Evolutionary conservation across 2,797 vertebrate genomes (phyloP), one percentile per base, ranked within the genome.

Genomic region (Lagorchestes hirsutus): DNA sequence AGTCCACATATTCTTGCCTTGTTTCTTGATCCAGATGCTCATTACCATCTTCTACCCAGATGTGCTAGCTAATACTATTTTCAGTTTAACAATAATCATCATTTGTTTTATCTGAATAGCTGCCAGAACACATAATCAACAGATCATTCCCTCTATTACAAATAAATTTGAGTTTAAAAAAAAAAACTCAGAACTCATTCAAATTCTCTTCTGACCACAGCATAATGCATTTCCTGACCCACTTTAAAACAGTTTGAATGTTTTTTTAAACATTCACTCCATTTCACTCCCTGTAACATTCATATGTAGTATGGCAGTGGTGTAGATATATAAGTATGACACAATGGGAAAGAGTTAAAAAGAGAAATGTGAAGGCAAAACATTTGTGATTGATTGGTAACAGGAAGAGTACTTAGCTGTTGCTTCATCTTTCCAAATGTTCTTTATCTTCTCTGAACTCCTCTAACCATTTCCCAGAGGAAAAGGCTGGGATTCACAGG

Each of bases 91-190:
- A 82, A 82, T 46, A 11, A 11, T 10, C 27, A 14, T 29, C 11
- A 59, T 67, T 0, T 67, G 14, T 93, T 90, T 91, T 46, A 34
- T 93, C 56, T 59, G 2, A 93, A 55, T 82, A 27, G 29, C 91
- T 93, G 55, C 54, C 58, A 91, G 18, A 40, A 91, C 67, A 59
- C 94, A 50, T 62, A 91, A 40, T 82, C 67, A 55, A 90, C 91
- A 90, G 6, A 55, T 16, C 18, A 57, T 28, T 67, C 90, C 18
- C 6, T 90, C 92, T 3, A 52, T 55, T 54, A 29, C 4, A 54
- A 82, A 55, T 67, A 59, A 91, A 92, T 93, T 67, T 90, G 92
- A 67, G 91, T 91, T 92, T 62, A n/a, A 27, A 9, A 58, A 92
- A 54, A 50, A 4, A 22, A 8, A 2, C 2, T 74, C 67, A 74